Evolutionary conservation across 2,888 invertebrate species (phyloP).

Genomic region (Thereva unica): DNA sequence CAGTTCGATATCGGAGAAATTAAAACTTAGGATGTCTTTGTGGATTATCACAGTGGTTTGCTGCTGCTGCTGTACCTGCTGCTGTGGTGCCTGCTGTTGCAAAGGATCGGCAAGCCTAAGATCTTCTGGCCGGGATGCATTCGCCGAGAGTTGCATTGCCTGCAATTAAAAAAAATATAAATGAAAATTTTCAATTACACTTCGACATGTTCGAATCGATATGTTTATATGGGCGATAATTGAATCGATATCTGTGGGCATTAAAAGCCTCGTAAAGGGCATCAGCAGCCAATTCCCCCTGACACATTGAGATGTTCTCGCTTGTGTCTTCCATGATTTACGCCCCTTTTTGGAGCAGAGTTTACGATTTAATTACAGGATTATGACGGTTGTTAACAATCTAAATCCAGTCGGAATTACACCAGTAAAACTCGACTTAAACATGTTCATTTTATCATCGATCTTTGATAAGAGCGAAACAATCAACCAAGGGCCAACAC

Average conservation of each 20-base stretch:
- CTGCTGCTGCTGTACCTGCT: constrained; percentile 43
- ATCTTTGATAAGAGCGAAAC: no score
- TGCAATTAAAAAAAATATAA: constrained; percentile 31
- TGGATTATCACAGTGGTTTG: constrained; percentile 56
- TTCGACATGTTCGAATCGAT: constrained; percentile 2
- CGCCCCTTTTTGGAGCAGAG: no score
- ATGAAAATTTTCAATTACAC: constrained; percentile 1
- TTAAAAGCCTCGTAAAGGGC: neutral
- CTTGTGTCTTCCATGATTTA: no score
- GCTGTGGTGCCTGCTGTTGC: constrained; percentile 37
- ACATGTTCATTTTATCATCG: no score
- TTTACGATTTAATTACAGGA: no score
- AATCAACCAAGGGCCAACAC: no score
- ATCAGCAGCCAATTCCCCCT: neutral
- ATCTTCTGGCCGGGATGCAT: constrained; percentile 23
- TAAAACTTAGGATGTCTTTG: constrained; percentile 57
- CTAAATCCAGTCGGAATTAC: no score
- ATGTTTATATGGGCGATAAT: neutral
- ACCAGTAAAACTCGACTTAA: no score
- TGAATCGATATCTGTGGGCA: neutral
- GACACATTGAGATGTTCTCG: no score
- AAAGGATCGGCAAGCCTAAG: constrained; percentile 6
- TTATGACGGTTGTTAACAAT: no score
- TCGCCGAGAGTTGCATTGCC: constrained; percentile 30
- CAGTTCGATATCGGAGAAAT: constrained; percentile 57